Conservation (phyloP, 2,113 vertebrate species). For the Leiothrix lutea region DNA sequence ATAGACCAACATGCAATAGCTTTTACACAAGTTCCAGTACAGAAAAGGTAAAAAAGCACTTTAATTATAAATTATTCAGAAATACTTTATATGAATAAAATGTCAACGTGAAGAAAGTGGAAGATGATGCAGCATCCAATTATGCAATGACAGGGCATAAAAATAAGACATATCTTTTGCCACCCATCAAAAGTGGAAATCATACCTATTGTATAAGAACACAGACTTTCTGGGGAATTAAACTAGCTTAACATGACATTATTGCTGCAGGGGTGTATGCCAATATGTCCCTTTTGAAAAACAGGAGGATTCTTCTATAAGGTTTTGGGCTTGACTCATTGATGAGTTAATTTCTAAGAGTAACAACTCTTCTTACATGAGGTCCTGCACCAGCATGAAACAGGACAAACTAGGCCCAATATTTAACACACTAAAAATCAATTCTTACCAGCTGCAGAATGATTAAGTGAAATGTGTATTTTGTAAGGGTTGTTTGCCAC, state of each 20-base stretch:
- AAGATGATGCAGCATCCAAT: not conserved
- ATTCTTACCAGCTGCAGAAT: not conserved
- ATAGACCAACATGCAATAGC: not conserved
- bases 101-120: not conserved
- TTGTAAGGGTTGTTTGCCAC: not conserved
- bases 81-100: conserved; percentile 11
- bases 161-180: not conserved
- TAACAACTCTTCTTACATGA: not conserved
- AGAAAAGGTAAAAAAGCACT: conserved; percentile 26
- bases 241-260: not conserved
- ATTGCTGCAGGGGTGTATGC: not conserved
- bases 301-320: not conserved
- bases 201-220: not conserved
- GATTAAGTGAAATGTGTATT: not conserved
- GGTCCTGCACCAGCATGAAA: not conserved
- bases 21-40: not conserved
- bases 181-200: not conserved
- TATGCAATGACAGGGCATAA: not conserved
- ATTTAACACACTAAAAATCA: not conserved
- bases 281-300: not conserved
- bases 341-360: not conserved
- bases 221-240: not conserved
- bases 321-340: not conserved
- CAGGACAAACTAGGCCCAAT: not conserved
- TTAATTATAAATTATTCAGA: conserved; percentile 48